phyloP scores from a whole-genome alignment of 2,888 invertebrate species.

The Carabus problematicus region DNA sequence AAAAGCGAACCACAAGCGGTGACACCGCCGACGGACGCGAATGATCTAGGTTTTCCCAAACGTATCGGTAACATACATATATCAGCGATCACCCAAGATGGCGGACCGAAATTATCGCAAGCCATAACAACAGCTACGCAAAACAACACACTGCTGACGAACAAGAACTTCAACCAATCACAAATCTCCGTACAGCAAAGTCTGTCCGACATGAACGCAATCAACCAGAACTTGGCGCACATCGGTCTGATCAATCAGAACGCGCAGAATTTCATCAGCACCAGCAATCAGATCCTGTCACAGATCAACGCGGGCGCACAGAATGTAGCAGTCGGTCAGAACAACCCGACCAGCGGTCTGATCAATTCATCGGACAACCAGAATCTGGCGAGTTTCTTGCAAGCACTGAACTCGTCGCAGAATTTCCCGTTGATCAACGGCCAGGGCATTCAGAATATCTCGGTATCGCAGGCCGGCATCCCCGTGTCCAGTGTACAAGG shows the following conservation, averaged over 20 bases:
- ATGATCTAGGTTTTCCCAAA: conserved; percentile 47
- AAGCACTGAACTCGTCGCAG: conserved; percentile 24
- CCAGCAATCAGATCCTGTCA: conserved; percentile 20
- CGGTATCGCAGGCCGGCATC: conserved; percentile 3
- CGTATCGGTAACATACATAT: conserved; percentile 57
- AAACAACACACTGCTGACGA: neutral
- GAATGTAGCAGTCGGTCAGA: neutral
- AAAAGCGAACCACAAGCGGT: conserved; percentile 37
- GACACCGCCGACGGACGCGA: conserved; percentile 39
- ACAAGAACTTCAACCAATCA: conserved; percentile 28
- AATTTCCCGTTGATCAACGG: conserved; percentile 21
- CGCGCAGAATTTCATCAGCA: conserved; percentile 18
- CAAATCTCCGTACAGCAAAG: conserved; percentile 36
- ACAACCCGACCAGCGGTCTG: neutral
- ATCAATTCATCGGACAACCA: conserved; percentile 6
- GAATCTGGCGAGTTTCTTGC: conserved; percentile 24
- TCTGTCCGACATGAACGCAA: conserved; percentile 31
- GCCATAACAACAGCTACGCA: neutral
- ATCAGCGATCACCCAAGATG: conserved; percentile 54
- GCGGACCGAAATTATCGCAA: conserved; percentile 47
- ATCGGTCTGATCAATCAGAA: conserved; percentile 22
- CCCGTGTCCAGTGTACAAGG: conserved; percentile 9
- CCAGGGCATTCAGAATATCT: neutral
- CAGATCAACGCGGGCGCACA: neutral
- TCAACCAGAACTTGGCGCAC: conserved; percentile 32